Percentiles rank a stretch among this genome's conserved stretches.
These are phyloP conservation scores for Drosophila flavopinicola DNA, from an alignment of 2,888 invertebrate genomes.

Conservation along the genomic window DNA sequence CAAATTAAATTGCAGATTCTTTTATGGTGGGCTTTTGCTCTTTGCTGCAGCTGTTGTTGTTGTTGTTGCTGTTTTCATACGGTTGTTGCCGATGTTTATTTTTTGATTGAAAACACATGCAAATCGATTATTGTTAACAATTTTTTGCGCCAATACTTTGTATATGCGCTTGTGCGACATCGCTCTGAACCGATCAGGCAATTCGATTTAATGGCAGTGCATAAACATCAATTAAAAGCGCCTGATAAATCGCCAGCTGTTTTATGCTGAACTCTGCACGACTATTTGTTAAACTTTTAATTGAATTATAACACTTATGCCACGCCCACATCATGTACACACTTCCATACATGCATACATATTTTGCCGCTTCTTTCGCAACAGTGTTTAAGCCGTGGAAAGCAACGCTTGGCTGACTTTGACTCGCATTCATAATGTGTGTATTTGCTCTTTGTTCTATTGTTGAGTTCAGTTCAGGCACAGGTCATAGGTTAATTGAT, in stretches of 20 bases:
- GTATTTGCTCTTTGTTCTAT: constrained; percentile 53
- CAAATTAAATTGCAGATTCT: constrained; percentile 57
- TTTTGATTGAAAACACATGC: constrained; percentile 65
- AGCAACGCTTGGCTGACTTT: constrained; percentile 38
- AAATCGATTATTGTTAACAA: constrained; percentile 73
- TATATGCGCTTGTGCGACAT: constrained; percentile 42
- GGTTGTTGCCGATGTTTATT: constrained; percentile 31
- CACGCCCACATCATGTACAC: constrained; percentile 45
- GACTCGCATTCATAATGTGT: constrained; percentile 31
- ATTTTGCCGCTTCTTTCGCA: constrained; percentile 26
- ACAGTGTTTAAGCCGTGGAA: constrained; percentile 8
- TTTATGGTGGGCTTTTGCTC: constrained; percentile 32
- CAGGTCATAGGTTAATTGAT: constrained; percentile 75
- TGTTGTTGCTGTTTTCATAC: constrained; percentile 16
- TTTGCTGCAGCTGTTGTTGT: constrained; percentile 20
- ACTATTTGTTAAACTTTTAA: constrained; percentile 62
- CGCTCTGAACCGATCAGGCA: constrained; percentile 35
- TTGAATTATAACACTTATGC: constrained; percentile 59
- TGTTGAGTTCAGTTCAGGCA: constrained; percentile 29
- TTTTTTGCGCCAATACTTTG: constrained; percentile 62
- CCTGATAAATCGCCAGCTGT: constrained; percentile 53
- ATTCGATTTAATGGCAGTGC: constrained; percentile 67
- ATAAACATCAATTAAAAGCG: constrained; percentile 73
- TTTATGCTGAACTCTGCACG: constrained; percentile 26
- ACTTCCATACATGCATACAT: constrained; percentile 6